Percentiles rank a stretch among this genome's conserved stretches.
Conservation (phyloP, 2,888 invertebrate species). For the Embidobia sp. region DNA sequence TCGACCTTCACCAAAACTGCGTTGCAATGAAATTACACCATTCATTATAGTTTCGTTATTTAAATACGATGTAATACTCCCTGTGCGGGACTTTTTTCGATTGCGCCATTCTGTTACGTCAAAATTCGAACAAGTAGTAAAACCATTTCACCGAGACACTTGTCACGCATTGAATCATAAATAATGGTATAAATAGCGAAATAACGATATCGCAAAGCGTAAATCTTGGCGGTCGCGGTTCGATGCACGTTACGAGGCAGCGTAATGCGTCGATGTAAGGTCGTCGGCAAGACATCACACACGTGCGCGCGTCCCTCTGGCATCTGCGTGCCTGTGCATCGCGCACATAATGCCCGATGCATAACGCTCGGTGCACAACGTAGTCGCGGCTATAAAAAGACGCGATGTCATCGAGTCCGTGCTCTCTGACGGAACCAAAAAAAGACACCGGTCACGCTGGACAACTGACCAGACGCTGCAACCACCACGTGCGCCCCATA, state of each 20-base stretch:
- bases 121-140: no score
- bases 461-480: slow-evolving; percentile 19
- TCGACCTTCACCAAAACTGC: no score
- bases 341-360: slow-evolving; percentile 51
- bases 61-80: no score
- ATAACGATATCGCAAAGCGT: slow-evolving; percentile 26
- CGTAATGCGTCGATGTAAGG: slow-evolving; percentile 50
- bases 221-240: slow-evolving; percentile 33
- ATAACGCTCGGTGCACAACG: slow-evolving; percentile 33
- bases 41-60: no score
- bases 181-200: background rate
- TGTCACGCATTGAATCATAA: no score
- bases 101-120: no score
- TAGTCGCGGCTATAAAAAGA: slow-evolving; percentile 74
- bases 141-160: no score
- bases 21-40: no score
- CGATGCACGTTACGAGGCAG: slow-evolving; percentile 37
- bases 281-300: slow-evolving; percentile 38
- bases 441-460: no score
- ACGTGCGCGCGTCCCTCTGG: slow-evolving; percentile 2
- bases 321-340: slow-evolving; percentile 44
- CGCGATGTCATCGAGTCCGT: slow-evolving; percentile 71
- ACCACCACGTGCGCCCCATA: no score
- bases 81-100: no score
- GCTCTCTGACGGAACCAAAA: slow-evolving; percentile 14